Base-by-base conservation (phyloP, 2,797 vertebrate species). In the Dallia pectoralis region DNA sequence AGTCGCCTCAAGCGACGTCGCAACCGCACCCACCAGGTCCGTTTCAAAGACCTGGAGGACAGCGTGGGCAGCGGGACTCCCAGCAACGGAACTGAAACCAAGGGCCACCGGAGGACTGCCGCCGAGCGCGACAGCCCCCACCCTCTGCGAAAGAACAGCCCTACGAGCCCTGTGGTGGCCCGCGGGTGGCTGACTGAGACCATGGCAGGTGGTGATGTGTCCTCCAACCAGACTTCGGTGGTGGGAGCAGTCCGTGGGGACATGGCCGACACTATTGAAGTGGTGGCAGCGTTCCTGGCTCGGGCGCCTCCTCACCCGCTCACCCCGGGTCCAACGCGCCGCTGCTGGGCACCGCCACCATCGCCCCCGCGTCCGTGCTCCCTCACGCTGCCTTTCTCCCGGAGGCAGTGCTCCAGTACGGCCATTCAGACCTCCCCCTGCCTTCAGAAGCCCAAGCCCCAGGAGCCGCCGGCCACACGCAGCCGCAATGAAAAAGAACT, bases 401-500 rank as follows among this genome's bases (percentile, higher is more conserved):
- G 88, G 56, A 91, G 80, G 82, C 71, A 79, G 69, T 91, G 87
- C 88, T 92, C 90, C 88, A 96, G 93, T 91, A 94, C 93, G 53
- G 94, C 94, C 87, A 95, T 94, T 81, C 95, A 95, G 82, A 95
- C 95, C 70, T 95, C 94, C 7, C 95, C 95, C 76, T 92, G 91
- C 85, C 89, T 95, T 32, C 93, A 90, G 78, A 94, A 94, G 79
- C 89, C 91, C 77, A 89, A 86, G 75, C 78, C 86, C 67, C 87
- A 90, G 71, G 83, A 89, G 19, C 84, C 87, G 40, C 67, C 86
- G 15, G 91, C 89, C 30, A 76, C 82, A 71, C 89, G 85, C 75
- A 93, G 93, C 87, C 89, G 89, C 72, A 93, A 92, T 56, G 89
- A 91, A n/a, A 88, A 92, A 0, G 90, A 90, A 75, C 87, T 87